These are phyloP conservation scores for Urosaurus nigricauda DNA, from an alignment of 2,797 vertebrate species.

Conservation along the genomic window DNA sequence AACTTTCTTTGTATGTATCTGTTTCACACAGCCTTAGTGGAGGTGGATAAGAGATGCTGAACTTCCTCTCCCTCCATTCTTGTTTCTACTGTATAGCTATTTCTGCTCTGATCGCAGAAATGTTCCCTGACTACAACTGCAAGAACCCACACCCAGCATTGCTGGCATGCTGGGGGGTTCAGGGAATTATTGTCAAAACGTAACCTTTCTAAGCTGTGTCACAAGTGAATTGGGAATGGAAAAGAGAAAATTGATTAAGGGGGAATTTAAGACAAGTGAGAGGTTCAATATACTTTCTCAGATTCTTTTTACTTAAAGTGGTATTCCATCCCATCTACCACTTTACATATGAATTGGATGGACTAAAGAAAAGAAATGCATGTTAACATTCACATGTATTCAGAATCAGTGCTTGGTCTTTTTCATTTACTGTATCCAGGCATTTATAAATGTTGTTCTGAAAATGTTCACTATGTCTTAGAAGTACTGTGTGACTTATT, in stretches of 20 bases:
- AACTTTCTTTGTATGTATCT: neutral
- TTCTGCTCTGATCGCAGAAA: neutral
- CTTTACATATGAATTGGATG: neutral
- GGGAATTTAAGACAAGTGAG: neutral
- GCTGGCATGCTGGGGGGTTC: no score
- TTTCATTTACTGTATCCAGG: conserved; percentile 27
- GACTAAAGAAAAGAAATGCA: conserved; percentile 4
- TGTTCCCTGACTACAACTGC: no score
- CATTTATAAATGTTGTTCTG: conserved; percentile 24
- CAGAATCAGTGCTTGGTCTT: neutral
- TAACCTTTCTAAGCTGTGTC: no score
- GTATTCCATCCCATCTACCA: neutral
- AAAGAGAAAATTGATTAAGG: neutral
- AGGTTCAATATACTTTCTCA: neutral
- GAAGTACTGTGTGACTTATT: conserved; percentile 44
- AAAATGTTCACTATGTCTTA: conserved; percentile 35
- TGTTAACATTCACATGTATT: neutral
- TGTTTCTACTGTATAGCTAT: neutral
- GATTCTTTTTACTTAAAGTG: neutral
- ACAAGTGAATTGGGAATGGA: neutral
- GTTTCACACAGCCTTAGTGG: neutral
- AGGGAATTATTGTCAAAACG: no score
- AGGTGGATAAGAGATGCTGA: neutral
- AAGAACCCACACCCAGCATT: no score
- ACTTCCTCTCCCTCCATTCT: no score